These are phyloP conservation scores for Strix occidentalis DNA, from an alignment of 2,797 vertebrate species.

Conservation along the genomic window DNA sequence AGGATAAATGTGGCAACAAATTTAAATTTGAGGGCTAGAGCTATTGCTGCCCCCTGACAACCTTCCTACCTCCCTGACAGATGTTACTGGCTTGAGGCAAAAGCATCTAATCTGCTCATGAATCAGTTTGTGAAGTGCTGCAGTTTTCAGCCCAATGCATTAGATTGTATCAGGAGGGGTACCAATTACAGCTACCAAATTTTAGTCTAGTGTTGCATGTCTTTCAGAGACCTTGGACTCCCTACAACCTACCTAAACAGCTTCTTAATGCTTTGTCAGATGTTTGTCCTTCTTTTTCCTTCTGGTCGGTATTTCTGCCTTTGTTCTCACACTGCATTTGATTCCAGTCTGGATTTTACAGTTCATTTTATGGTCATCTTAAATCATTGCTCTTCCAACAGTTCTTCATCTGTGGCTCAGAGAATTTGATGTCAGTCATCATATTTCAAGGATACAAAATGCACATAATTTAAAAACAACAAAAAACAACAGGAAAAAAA, in stretches of 20 bases:
- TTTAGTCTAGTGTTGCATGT: not conserved
- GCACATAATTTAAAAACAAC: not conserved
- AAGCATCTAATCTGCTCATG: conserved; percentile 5
- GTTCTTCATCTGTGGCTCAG: not conserved
- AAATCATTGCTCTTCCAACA: conserved; percentile 12
- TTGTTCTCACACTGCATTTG: not conserved
- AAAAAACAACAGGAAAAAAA: not conserved
- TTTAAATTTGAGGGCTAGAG: not conserved
- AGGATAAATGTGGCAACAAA: not conserved
- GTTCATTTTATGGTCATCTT: not conserved
- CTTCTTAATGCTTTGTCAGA: not conserved
- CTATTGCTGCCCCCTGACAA: not conserved
- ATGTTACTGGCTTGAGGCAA: conserved; percentile 49
- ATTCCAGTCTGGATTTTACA: conserved; percentile 22
- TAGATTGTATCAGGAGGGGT: not conserved
- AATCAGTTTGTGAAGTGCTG: conserved; percentile 23
- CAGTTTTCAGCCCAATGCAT: not conserved
- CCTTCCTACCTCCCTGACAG: conserved; percentile 23
- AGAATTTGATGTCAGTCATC: not conserved
- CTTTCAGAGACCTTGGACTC: conserved; percentile 44
- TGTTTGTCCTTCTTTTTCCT: conserved; percentile 1
- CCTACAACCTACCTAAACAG: not conserved
- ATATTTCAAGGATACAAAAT: conserved; percentile 4
- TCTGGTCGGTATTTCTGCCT: not conserved
- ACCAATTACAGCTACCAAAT: not conserved